Percentiles rank a stretch among this genome's conserved stretches.
These are phyloP conservation scores for Uloborus plumipes DNA, from an alignment of 2,888 invertebrate genomes.

Conservation along the genomic window DNA sequence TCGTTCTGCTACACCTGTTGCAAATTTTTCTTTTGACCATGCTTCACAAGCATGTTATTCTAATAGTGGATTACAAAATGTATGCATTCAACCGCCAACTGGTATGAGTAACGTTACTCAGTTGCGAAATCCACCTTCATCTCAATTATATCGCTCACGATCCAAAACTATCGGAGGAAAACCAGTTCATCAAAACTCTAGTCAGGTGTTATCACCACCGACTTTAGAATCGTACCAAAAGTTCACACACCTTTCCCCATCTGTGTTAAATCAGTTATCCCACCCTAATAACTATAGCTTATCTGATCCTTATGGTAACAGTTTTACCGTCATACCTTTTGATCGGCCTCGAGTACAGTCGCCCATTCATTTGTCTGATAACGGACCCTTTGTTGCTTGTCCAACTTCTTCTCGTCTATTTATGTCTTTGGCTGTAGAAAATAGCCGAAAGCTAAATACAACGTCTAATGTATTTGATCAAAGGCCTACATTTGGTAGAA, in stretches of 20 bases:
- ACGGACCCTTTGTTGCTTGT: slow-evolving; percentile 42
- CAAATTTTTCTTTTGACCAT: slow-evolving; percentile 16
- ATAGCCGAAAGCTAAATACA: slow-evolving; percentile 24
- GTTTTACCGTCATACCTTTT: slow-evolving; percentile 46
- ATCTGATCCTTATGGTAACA: slow-evolving; percentile 24
- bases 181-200: background rate
- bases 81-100: slow-evolving; percentile 6
- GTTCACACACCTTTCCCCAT: slow-evolving; percentile 19
- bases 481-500: background rate
- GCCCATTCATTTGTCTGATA: slow-evolving; percentile 46
- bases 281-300: background rate
- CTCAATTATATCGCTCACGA: slow-evolving; percentile 33
- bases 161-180: slow-evolving; percentile 53
- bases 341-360: slow-evolving; percentile 25
- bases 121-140: slow-evolving; percentile 22
- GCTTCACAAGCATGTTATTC: slow-evolving; percentile 2
- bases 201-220: slow-evolving; percentile 8
- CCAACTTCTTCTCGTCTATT: slow-evolving; percentile 43
- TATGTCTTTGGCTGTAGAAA: slow-evolving; percentile 58
- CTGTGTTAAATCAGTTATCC: slow-evolving; percentile 22
- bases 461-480: slow-evolving; percentile 5
- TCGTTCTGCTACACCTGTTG: slow-evolving; percentile 29
- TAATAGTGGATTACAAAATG: slow-evolving; percentile 6
- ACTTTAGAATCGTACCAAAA: slow-evolving; percentile 3
- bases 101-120: slow-evolving; percentile 1